These are phyloP conservation scores for Agrochola lychnidis DNA, from an alignment of 2,888 invertebrate genomes.

Conservation along the genomic window DNA sequence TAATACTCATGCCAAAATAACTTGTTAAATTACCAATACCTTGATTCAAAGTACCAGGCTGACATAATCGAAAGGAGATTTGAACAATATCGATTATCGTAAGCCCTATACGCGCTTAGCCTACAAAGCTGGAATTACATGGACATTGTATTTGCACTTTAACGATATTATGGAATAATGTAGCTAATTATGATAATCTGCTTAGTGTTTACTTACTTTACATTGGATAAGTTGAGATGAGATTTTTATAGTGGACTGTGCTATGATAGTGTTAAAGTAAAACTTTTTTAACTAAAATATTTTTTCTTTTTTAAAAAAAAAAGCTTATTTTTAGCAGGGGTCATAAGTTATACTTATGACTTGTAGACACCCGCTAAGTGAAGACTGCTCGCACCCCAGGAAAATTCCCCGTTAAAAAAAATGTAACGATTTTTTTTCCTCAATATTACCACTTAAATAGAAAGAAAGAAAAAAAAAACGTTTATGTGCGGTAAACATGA, in stretches of 20 bases:
- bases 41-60: constrained; percentile 39
- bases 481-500: too few species aligned
- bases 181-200: constrained; percentile 13
- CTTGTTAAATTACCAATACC: constrained; percentile 6
- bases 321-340: too few species aligned
- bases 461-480: too few species aligned
- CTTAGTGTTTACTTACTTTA: constrained; percentile 20
- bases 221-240: constrained; percentile 2
- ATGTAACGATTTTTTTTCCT: too few species aligned
- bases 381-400: too few species aligned
- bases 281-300: not conserved
- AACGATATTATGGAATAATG: constrained; percentile 12
- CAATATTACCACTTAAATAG: too few species aligned
- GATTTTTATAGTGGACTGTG: not conserved
- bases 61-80: constrained; percentile 45
- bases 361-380: too few species aligned
- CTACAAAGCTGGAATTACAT: constrained; percentile 49
- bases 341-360: too few species aligned
- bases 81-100: constrained; percentile 43
- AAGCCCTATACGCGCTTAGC: constrained; percentile 36
- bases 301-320: too few species aligned
- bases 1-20: not conserved
- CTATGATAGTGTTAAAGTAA: not conserved
- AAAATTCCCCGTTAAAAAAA: too few species aligned
- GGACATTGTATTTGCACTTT: constrained; percentile 46